Evolutionary conservation across 2,113 vertebrate genomes (phyloP).

Genomic region (Asarcornis scutulata): DNA sequence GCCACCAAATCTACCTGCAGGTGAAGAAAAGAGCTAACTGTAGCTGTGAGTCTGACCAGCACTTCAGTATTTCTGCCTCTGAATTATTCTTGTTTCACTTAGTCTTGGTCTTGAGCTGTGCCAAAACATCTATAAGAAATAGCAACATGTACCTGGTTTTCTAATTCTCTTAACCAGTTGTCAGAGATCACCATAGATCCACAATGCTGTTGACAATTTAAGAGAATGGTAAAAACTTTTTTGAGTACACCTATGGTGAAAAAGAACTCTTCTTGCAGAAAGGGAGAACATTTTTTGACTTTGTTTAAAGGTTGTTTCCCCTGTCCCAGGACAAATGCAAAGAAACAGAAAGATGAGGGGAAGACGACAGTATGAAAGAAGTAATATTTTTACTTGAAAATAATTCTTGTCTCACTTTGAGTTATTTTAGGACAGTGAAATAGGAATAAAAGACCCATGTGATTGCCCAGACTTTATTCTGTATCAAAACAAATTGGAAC

Average conservation of each 20-base stretch:
- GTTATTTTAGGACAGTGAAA: neutral
- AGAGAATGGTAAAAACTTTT: neutral
- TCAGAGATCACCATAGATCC: neutral
- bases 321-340: neutral
- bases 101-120: neutral
- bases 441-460: neutral
- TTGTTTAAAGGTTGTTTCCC: neutral
- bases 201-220: neutral
- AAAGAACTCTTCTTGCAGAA: neutral
- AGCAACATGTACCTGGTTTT: neutral
- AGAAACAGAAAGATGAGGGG: neutral
- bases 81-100: neutral
- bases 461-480: neutral
- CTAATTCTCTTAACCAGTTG: neutral
- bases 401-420: neutral
- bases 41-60: neutral
- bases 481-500: neutral
- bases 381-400: neutral
- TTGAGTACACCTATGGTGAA: neutral
- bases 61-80: neutral
- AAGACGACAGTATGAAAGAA: neutral
- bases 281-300: neutral
- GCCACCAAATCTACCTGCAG: rapidly evolving
- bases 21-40: neutral
- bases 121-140: neutral